Evolutionary conservation across 2,888 invertebrate species (phyloP), one percentile per base, ranked within the genome.

Genomic region (Drosophila heteroneura): DNA sequence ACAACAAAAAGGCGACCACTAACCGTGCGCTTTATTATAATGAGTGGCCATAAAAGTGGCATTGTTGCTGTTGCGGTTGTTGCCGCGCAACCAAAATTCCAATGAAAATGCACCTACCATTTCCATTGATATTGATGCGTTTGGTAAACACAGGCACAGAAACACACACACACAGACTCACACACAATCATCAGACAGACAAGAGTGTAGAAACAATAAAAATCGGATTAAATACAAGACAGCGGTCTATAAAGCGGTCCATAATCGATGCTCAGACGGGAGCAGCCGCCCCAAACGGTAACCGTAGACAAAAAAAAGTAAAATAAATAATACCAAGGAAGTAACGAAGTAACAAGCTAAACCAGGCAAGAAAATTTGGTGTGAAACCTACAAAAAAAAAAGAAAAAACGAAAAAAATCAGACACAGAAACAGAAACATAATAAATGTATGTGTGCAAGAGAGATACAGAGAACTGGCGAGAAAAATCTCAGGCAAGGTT

Each of bases 21-120:
- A 84, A 87, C 90, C 84, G 91, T 85, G 85, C 85, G 85, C 83
- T 92, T 92, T 87, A 92, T 85, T 89, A 88, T 91, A 91, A 91
- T 92, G 91, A 91, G 86, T 81, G 89, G 81, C 78, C 91, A 89
- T 91, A 91, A 91, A 91, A 71, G 83, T 85, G 88, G 74, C 80
- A 76, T 81, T 77, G 81, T 89, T 77, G 72, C 53, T 57, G 58
- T 41, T 60, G 76, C 59, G 49, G 74, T 74, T 76, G 85, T 74
- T 74, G 85, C 69, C 56, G 84, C 53, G 72, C 68, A 81, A 74
- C 81, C 66, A 70, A 87, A 87, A 87, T 90, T 89, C 90, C 87
- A 84, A 76, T 76, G 90, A 88, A 86, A 89, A 86, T 90, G 88
- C 90, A 84, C 81, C 81, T 82, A 76, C 79, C 74, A 84, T 84